Base-by-base conservation (phyloP, 2,797 vertebrate species). In the Microchirus variegatus region DNA sequence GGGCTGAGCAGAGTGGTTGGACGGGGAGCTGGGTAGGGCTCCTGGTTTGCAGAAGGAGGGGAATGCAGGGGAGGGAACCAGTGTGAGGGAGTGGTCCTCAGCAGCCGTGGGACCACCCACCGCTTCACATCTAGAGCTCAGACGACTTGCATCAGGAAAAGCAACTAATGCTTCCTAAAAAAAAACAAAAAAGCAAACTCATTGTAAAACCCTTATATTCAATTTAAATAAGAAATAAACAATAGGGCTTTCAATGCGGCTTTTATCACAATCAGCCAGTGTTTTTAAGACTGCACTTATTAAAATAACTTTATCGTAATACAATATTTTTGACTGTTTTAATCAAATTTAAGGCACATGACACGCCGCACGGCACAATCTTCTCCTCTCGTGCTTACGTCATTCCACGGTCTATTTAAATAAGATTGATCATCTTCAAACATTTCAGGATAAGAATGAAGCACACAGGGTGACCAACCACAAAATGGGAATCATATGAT, bases 1-100 rank as follows among this genome's bases (percentile, higher is more conserved):
- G 79, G 87, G 89, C 90, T 92, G 87, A 87, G 84, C 85, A 91
- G 89, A 94, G 92, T 93, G 91, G 87, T 83, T 79, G 82, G 77
- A 80, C 45, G 71, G 70, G 61, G 82, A 79, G 70, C 59, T 81
- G 88, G 83, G 87, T 86, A 85, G 81, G 84, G 86, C 87, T 92
- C 89, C 90, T 93, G 85, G 70, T 81, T 84, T 82, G 70, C 80
- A 84, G 75, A 85, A 83, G 91, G 89, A 84, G 92, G 89, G 85
- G 72, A 72, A 72, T 59, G 51, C 67, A 78, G 83, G 87, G 91
- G 87, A 82, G 84, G 84, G 77, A 68, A 82, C 59, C 54, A 17
- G 77, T 75, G 72, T 9, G 52, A 87, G 89, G 93, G 93, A 92
- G 92, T 93, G 91, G 92, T 82, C 85, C 77, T 58, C 57, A 9